phyloP scores from a whole-genome alignment of 2,113 vertebrate species.

The Spermophilus dauricus region DNA sequence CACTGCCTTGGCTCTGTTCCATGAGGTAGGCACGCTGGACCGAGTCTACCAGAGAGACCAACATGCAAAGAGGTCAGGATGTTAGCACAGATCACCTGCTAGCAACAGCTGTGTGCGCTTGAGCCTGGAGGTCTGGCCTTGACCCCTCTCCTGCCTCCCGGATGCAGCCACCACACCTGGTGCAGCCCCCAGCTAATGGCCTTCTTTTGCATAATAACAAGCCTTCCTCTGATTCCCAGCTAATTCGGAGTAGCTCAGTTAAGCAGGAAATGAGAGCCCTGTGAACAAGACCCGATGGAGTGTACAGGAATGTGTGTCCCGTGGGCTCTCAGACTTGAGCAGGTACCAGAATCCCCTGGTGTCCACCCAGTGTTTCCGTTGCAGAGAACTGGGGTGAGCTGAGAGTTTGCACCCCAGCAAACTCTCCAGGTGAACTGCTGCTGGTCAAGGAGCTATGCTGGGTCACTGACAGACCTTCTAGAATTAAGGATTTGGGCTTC shows the following conservation, averaged over 20 bases:
- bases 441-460: too few species aligned
- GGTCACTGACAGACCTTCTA: background rate
- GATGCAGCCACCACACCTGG: fast-evolving
- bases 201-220: background rate
- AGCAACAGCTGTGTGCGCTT: fast-evolving
- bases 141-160: fast-evolving
- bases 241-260: background rate
- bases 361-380: too few species aligned
- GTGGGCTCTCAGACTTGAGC: background rate
- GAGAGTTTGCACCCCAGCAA: background rate
- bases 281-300: background rate
- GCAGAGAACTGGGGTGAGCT: background rate
- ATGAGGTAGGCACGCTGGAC: fast-evolving
- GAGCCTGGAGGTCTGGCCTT: background rate
- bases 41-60: fast-evolving
- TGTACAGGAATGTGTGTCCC: fast-evolving
- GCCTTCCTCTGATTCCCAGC: too few species aligned
- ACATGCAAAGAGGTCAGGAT: too few species aligned
- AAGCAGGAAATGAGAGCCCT: background rate
- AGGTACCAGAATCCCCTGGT: fast-evolving
- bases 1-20: background rate
- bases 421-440: background rate
- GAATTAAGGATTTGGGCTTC: background rate
- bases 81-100: fast-evolving
- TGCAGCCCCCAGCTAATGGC: too few species aligned